Evolutionary conservation across 2,888 invertebrate genomes (phyloP).

Genomic region (Gibbula magus): DNA sequence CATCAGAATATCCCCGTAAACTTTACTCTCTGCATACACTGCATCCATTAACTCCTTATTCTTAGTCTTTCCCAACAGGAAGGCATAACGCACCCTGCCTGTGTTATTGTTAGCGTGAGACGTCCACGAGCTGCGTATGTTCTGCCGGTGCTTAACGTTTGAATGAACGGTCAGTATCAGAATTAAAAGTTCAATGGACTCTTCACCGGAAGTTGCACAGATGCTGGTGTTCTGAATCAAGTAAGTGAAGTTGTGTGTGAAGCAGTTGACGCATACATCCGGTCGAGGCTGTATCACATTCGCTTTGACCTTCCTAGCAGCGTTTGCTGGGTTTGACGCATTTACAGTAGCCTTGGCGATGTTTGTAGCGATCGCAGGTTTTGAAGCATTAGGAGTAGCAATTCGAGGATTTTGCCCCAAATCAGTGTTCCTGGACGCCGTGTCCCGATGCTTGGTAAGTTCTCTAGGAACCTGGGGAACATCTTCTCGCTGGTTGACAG

Average conservation of each 20-base stretch:
- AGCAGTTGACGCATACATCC: slow-evolving; percentile 36
- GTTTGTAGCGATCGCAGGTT: no score
- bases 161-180: slow-evolving; percentile 37
- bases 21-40: slow-evolving; percentile 33
- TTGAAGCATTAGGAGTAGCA: no score
- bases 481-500: no score
- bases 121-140: slow-evolving; percentile 47
- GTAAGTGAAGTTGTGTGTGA: slow-evolving; percentile 38
- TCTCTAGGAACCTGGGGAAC: no score
- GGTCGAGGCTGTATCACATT: slow-evolving; percentile 2
- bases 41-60: slow-evolving; percentile 13
- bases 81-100: slow-evolving; percentile 41
- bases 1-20: slow-evolving; percentile 40
- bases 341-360: no score
- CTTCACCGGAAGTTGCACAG: slow-evolving; percentile 24
- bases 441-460: no score
- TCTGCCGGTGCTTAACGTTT: slow-evolving; percentile 29
- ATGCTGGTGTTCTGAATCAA: slow-evolving; percentile 36
- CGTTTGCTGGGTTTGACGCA: no score
- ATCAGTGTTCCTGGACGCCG: no score
- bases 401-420: no score
- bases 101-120: slow-evolving; percentile 34
- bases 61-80: slow-evolving; percentile 39
- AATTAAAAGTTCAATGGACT: slow-evolving; percentile 34
- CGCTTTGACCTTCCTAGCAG: no score